Base-by-base conservation (phyloP, 2,888 invertebrate species). In the Dione juno region DNA sequence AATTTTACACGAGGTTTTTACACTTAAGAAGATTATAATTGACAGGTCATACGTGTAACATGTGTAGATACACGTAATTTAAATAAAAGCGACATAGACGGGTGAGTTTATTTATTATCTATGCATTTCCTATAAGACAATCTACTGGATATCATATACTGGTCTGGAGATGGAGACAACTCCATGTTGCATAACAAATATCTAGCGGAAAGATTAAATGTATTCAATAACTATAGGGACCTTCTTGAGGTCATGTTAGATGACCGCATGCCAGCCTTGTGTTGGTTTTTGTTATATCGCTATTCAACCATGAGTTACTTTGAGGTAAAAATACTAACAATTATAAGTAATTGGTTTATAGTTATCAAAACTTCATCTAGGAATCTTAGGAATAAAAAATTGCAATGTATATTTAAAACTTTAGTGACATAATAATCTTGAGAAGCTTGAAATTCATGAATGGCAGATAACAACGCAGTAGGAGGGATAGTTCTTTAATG, bases 221-320 rank as follows among this genome's bases (percentile, higher is more conserved):
- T n/a, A 43, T 45, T 69, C 11, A 19, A 52, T 54, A 53, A 48
- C 45, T 63, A 48, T 57, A 57, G 58, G 57, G 43, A 73, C 74
- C 74, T 73, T 70, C 72, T 69, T 54, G 69, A 74, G 66, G 69
- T 75, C 75, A 72, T 76, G 70, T 74, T 71, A 64, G 71, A 73
- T 78, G 82, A 82, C 81, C 84, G 75, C 80, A 78, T 67, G 71
- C 48, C 75, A 80, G 80, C 86, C 86, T 86, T 84, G 84, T 75
- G 73, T 69, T 69, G 72, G 81, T 87, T 87, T 86, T 87, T 85
- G 83, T 80, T 71, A 67, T 72, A 76, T 72, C 73, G 67, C 81
- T 80, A 82, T 76, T 84, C 83, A 83, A 78, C 82, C 84, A 82
- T 78, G 58, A 72, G 41, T 37, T 48, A 57, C 37, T 67, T 45